Evolutionary conservation across 2,888 invertebrate genomes (phyloP).

Genomic region (Drosophila barbarae): DNA sequence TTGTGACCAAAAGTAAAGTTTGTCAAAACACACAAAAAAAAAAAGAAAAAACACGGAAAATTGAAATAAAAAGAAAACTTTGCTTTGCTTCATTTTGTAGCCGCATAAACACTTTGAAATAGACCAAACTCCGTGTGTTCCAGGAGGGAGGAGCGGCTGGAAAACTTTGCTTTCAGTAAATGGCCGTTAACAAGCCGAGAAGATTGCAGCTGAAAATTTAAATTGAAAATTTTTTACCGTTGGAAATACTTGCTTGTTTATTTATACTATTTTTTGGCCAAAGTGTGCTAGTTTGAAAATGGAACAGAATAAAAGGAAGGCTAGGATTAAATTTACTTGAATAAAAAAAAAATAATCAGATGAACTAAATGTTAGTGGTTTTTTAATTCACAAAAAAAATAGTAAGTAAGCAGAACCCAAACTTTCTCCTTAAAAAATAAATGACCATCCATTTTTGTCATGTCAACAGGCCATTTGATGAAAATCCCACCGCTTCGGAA

Average conservation of each 20-base stretch:
- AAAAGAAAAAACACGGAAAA: constrained; percentile 4
- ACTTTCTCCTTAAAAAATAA: background rate
- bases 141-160: constrained; percentile 25
- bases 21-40: constrained; percentile 52
- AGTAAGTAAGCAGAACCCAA: background rate
- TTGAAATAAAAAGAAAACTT: constrained; percentile 24
- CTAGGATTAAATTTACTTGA: no score
- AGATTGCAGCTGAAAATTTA: constrained; percentile 66
- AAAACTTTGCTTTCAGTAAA: constrained; percentile 55
- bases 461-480: constrained; percentile 66
- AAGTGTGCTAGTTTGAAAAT: background rate
- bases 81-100: constrained; percentile 68
- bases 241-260: constrained; percentile 26
- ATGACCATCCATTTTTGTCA: constrained; percentile 45
- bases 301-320: no score
- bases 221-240: constrained; percentile 54
- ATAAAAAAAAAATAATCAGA: no score
- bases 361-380: background rate
- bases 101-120: constrained; percentile 74
- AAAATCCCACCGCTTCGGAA: constrained; percentile 57
- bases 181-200: constrained; percentile 63
- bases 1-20: constrained; percentile 56
- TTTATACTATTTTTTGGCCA: constrained; percentile 1
- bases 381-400: background rate
- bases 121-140: constrained; percentile 55